Evolutionary conservation across 2,797 vertebrate genomes (phyloP).

Genomic region (Aratinga solstitialis): DNA sequence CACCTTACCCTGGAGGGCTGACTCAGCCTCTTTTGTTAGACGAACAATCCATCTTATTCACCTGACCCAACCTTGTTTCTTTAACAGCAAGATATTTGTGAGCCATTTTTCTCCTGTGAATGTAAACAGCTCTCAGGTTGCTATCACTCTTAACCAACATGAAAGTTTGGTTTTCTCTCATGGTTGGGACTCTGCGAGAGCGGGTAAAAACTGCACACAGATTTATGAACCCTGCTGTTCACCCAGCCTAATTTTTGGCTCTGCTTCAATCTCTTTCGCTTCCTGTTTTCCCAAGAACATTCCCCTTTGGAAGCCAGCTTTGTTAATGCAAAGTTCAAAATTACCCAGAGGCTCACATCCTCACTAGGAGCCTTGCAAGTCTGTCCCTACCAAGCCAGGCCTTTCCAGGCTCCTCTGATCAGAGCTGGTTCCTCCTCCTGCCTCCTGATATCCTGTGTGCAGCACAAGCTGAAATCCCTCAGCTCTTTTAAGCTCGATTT

Average conservation of each 20-base stretch:
- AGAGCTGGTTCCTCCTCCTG: background rate
- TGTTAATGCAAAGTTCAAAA: constrained; percentile 31
- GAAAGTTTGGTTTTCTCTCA: background rate
- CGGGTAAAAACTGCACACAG: background rate
- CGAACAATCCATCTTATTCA: background rate
- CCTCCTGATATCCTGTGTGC: constrained; percentile 19
- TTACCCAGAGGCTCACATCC: constrained; percentile 1
- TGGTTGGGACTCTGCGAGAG: background rate
- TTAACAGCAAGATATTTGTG: background rate
- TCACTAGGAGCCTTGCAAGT: background rate
- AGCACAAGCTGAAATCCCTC: background rate
- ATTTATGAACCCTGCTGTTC: constrained; percentile 48
- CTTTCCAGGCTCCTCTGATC: background rate
- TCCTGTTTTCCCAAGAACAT: constrained; percentile 47
- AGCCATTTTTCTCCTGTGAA: background rate
- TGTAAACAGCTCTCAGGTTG: background rate
- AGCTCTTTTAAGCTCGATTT: constrained; percentile 24
- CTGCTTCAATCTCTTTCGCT: constrained; percentile 24
- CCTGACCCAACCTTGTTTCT: background rate
- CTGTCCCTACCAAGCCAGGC: background rate
- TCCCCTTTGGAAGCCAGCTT: constrained; percentile 24
- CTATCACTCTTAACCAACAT: background rate
- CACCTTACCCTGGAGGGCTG: background rate
- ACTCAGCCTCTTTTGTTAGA: background rate
- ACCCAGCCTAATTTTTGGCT: constrained; percentile 19